A percentile compares a stretch with the other conserved stretches of the same genome.
Evolutionary conservation across 2,888 invertebrate genomes (phyloP).

Genomic region (Pandemis cinnamomeana): DNA sequence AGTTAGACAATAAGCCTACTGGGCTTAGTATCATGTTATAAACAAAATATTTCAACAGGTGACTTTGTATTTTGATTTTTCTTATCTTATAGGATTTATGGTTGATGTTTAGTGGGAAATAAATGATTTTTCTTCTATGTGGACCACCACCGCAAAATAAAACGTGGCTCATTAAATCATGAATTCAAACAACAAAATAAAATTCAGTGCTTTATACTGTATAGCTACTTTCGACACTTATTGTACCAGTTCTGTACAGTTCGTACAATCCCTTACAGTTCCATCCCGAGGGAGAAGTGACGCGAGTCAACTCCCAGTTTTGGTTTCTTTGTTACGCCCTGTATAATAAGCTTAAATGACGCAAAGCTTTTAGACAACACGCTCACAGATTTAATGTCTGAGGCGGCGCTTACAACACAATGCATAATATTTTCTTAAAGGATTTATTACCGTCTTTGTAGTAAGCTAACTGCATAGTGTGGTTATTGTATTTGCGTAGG

Average conservation of each 20-base stretch:
- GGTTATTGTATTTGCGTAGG: conserved; percentile 1
- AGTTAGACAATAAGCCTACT: too few relatives aligned
- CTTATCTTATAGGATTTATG: too few relatives aligned
- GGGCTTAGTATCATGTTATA: too few relatives aligned
- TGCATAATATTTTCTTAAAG: conserved; percentile 57
- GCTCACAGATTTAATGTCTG: conserved; percentile 63
- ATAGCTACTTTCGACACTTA: neutral
- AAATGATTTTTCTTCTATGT: too few relatives aligned
- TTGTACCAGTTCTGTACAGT: neutral
- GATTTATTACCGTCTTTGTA: conserved; percentile 50
- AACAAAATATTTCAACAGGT: too few relatives aligned
- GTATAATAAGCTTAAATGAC: conserved; percentile 68
- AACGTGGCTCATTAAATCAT: too few relatives aligned
- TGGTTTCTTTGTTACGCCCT: conserved; percentile 66
- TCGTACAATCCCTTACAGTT: neutral
- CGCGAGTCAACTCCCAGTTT: conserved; percentile 55
- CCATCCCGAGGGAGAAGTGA: conserved; percentile 48
- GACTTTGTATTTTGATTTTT: too few relatives aligned
- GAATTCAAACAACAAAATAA: too few relatives aligned
- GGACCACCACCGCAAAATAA: too few relatives aligned
- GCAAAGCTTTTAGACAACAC: conserved; percentile 76
- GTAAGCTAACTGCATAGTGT: conserved; percentile 17
- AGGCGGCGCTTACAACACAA: conserved; percentile 56
- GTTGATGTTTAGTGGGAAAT: too few relatives aligned
- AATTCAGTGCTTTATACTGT: too few relatives aligned